Evolutionary conservation across 2,797 vertebrate genomes (phyloP), one percentile per base, ranked within the genome.

Genomic region (Thripadectes ignobilis): DNA sequence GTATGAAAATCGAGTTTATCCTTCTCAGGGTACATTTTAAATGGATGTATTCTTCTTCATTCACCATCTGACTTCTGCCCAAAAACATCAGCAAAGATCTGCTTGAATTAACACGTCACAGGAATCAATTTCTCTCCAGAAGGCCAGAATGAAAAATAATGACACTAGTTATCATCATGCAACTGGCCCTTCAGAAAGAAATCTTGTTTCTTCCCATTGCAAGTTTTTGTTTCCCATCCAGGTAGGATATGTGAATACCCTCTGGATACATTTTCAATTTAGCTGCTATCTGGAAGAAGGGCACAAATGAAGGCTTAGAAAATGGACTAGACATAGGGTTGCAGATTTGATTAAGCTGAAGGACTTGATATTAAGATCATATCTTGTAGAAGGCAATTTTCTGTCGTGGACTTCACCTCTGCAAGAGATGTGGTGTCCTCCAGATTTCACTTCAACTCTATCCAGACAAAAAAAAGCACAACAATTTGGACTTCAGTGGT

Each of bases 401-500:
- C 19, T n/a, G 12, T 5, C 21, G 46, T 5, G 23, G 55, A 54
- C 52, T 63, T 16, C 43, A n/a, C 22, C 10, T 73, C 52, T 67
- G 26, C 14, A 38, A 34, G 71, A 36, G 46, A 36, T 30, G 14
- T 0, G 1, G 4, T 9, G 9, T 62, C 30, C 46, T 75, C 36
- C 43, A 43, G 24, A 22, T 59, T 59, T 69, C 51, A 57, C 29
- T 13, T 52, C n/a, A 63, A 45, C 7, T 41, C 21, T n/a, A 9
- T 8, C 15, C 41, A 55, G 10, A 10, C 8, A 57, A 30, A 49
- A 63, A 63, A 54, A 73, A 59, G 5, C 38, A 48, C 26, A 36
- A 2, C 3, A 0, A 4, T n/a, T 43, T 1, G 1, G 15, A 43
- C 57, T 83, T 24, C 38, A 41, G 11, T 6, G 19, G 4, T 14